Evolutionary conservation across 2,113 vertebrate species (phyloP).

Genomic region (Chloroceryle aenea): DNA sequence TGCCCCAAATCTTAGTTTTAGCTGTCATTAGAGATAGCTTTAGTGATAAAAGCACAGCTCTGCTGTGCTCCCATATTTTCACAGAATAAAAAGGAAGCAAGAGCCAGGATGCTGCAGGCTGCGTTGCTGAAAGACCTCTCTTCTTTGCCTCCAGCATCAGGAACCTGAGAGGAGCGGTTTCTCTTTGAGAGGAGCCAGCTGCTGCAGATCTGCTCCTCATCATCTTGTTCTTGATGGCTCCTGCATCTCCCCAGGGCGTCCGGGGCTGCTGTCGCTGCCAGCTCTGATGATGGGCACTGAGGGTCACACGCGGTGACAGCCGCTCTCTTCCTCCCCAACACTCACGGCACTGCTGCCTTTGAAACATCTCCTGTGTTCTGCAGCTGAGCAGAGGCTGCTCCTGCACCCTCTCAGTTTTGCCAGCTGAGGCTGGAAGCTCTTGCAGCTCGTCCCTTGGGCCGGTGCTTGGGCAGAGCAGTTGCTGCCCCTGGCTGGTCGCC

Average conservation of each 20-base stretch:
- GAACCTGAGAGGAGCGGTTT: not conserved
- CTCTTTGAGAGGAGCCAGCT: not conserved
- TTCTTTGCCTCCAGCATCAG: not conserved
- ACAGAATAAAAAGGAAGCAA: no score
- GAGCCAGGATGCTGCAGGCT: not conserved
- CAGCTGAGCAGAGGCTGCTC: not conserved
- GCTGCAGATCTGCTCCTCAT: not conserved
- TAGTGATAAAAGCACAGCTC: rapidly evolving
- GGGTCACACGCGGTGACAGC: not conserved
- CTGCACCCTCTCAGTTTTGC: rapidly evolving
- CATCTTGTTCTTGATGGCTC: not conserved
- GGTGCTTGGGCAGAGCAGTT: not conserved
- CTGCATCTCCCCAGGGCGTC: not conserved
- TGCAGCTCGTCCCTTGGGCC: not conserved
- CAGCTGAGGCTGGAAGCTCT: not conserved
- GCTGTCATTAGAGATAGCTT: not conserved
- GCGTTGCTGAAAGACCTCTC: not conserved
- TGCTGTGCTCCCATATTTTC: not conserved
- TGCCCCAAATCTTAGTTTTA: not conserved
- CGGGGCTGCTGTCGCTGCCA: not conserved
- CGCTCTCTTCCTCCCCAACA: not conserved
- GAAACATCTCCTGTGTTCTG: not conserved
- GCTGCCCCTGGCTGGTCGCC: not conserved
- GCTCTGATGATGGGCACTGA: not conserved
- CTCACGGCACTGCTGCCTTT: not conserved